A percentile compares a stretch with the other conserved stretches of the same genome.
Evolutionary conservation across 2,113 vertebrate genomes (phyloP).

Genomic region (Mustela nigripes): DNA sequence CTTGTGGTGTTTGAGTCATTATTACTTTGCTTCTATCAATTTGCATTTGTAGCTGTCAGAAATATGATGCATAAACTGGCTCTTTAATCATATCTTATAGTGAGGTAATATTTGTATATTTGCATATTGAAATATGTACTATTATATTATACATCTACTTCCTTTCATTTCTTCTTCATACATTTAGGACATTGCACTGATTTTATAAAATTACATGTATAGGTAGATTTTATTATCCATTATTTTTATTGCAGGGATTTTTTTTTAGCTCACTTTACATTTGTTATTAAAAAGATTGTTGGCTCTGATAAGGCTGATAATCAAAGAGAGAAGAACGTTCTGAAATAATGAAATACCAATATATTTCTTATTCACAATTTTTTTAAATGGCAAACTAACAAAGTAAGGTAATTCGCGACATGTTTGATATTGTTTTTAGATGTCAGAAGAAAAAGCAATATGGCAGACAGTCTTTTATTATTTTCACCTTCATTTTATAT

Average conservation of each 20-base stretch:
- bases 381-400: not conserved
- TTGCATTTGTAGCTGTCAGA: not conserved
- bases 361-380: not conserved
- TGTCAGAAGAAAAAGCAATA: not conserved
- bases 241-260: not conserved
- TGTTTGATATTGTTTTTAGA: not conserved
- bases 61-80: not conserved
- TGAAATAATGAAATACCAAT: conserved; percentile 18
- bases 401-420: not conserved
- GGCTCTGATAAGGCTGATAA: not conserved
- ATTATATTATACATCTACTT: not conserved
- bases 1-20: not conserved
- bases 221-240: not conserved
- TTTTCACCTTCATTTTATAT: conserved; percentile 27
- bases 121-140: not conserved
- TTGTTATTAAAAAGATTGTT: not conserved
- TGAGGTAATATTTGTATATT: not conserved
- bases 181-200: not conserved
- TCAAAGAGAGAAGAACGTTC: not conserved
- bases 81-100: not conserved
- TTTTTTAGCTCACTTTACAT: not conserved
- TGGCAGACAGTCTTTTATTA: not conserved
- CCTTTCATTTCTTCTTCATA: not conserved
- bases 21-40: not conserved
- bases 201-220: not conserved